These are phyloP conservation scores for Nixonia krombeini DNA, from an alignment of 1,140 invertebrate genomes.

Conservation along the genomic window DNA sequence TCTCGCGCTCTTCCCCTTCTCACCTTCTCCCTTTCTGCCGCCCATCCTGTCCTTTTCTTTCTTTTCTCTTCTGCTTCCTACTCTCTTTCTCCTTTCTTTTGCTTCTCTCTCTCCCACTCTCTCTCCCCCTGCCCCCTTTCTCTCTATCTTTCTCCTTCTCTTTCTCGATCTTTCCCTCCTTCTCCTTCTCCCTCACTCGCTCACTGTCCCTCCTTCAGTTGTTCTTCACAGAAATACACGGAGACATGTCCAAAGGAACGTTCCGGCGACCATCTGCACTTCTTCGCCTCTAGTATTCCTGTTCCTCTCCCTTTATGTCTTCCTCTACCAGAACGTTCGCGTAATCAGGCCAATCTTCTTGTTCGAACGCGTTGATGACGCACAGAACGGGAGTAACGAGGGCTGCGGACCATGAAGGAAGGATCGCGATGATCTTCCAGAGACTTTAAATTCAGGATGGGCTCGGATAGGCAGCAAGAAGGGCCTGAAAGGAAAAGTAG, in stretches of 20 bases:
- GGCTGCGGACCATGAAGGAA: slow-evolving; percentile 18
- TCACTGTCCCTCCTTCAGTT: slow-evolving; percentile 1
- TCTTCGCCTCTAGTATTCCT: slow-evolving; percentile 26
- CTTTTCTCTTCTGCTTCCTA: slow-evolving; percentile 29
- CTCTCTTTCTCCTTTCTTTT: slow-evolving; percentile 18
- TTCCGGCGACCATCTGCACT: slow-evolving; percentile 20
- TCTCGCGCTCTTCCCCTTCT: slow-evolving; percentile 53
- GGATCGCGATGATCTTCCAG: slow-evolving; percentile 10
- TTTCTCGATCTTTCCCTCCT: too few species aligned
- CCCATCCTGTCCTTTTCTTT: slow-evolving; percentile 27
- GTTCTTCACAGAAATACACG: neutral
- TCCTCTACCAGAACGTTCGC: slow-evolving; percentile 18
- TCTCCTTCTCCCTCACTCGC: neutral
- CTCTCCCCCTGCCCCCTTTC: slow-evolving; percentile 7
- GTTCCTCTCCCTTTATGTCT: slow-evolving; percentile 21
- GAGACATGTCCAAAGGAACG: slow-evolving; percentile 23
- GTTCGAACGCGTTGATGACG: neutral
- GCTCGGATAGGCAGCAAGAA: slow-evolving; percentile 59
- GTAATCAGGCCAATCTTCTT: slow-evolving; percentile 24
- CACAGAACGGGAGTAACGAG: neutral
- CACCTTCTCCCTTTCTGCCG: slow-evolving; percentile 36
- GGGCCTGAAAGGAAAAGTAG: slow-evolving; percentile 72
- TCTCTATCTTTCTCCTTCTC: too few species aligned
- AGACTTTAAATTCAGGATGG: slow-evolving; percentile 56
- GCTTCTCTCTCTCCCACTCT: slow-evolving; percentile 21